Evolutionary conservation across 2,113 vertebrate species (phyloP), one percentile per base, ranked within the genome.

Genomic region (Kryptolebias marmoratus): DNA sequence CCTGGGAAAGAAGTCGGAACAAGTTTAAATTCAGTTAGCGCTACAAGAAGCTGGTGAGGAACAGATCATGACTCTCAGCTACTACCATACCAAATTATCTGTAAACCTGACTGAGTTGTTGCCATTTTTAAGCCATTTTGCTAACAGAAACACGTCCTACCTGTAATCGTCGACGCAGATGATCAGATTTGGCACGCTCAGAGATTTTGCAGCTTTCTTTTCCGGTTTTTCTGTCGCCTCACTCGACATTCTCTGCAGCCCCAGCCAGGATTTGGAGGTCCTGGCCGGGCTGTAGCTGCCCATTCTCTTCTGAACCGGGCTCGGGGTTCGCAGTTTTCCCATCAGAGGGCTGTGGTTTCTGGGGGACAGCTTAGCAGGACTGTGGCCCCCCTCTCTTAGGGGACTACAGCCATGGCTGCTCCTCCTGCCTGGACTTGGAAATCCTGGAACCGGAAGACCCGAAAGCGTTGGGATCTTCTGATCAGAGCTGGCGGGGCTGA

Each of bases 151-250:
- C 22, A 22, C 22, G 16, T 47, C 62, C 2, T 47, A 88, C 87
- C 83, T 79, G 81, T 27, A 84, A 14, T 84, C 82, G 2, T 87
- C 77, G 69, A 80, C 15, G 77, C 71, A 72, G 55, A 76, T 6
- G 2, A 83, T 50, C 52, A 90, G 53, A 58, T 91, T 66, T 1
- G 88, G 88, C 48, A 91, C 82, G 28, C 84, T 90, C 54, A 82
- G 11, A 61, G 85, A 88, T 45, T 82, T 84, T 28, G 54, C 68
- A 1, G 31, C 18, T 7, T 5, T 79, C 60, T 31, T 75, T 32
- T 87, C 71, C 4, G 59, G 50, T 52, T 49, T 58, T 0, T 86
- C 83, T 36, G 53, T 78, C 47, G 80, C 86, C 48, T 53, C 13
- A 2, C 50, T 80, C n/a, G 79, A 16, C 55, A 71, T 82, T 77